Conservation (phyloP, 2,888 invertebrate genomes). For the Bellardia bayeri region DNA sequence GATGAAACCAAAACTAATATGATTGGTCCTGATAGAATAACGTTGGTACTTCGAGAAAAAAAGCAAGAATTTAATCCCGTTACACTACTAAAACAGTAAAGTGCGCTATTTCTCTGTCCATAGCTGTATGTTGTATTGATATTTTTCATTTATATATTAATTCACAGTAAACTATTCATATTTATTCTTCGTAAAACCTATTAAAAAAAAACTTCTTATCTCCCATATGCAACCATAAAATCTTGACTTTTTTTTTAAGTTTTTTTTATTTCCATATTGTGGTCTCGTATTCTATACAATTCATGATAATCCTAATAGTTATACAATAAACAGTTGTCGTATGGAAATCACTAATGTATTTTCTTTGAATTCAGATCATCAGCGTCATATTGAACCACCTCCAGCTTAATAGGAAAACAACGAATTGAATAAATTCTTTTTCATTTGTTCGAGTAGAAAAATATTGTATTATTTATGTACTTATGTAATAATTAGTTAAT, state of each 20-base stretch:
- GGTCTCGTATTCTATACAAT: slow-evolving; percentile 24
- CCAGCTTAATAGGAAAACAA: slow-evolving; percentile 36
- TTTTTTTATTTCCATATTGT: not conserved
- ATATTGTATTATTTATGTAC: not conserved
- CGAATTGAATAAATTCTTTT: slow-evolving; percentile 36
- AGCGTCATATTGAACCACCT: not conserved
- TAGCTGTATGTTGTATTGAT: no score
- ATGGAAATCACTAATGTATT: slow-evolving; percentile 36
- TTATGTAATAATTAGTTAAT: slow-evolving; percentile 62
- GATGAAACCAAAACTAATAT: no score
- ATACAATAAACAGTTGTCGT: slow-evolving; percentile 17
- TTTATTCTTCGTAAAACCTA: slow-evolving; percentile 14
- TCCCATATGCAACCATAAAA: slow-evolving; percentile 13
- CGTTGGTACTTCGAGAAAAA: no score
- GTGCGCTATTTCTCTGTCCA: no score
- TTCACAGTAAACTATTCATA: no score
- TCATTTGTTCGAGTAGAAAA: not conserved
- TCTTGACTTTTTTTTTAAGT: slow-evolving; percentile 38
- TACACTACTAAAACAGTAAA: no score
- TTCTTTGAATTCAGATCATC: slow-evolving; percentile 6
- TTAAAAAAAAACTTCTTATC: slow-evolving; percentile 33
- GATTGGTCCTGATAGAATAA: no score
- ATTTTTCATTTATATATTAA: no score
- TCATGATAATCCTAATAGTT: slow-evolving; percentile 52
- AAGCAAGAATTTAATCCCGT: no score